phyloP scores from a whole-genome alignment of 92 coral and sea anemone genomes.

The Umimayanthus chanpuru region DNA sequence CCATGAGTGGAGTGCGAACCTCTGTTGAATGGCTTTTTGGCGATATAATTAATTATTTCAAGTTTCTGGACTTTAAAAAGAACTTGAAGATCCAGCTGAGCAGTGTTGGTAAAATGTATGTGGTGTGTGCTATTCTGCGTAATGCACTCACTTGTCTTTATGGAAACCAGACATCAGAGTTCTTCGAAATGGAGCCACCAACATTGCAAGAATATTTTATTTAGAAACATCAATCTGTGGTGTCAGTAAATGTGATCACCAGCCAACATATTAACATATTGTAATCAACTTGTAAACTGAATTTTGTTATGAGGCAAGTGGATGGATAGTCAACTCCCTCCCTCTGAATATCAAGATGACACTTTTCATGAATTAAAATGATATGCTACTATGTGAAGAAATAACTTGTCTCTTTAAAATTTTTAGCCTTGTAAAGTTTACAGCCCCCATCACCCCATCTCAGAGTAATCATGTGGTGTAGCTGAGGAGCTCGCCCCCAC shows the following conservation, averaged over 20 bases:
- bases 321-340: conserved; percentile 4
- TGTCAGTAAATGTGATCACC: neutral
- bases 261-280: neutral
- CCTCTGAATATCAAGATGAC: neutral
- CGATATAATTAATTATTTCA: too few species aligned
- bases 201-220: too few species aligned
- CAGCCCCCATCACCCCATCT: conserved; percentile 4
- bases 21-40: too few species aligned
- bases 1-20: too few species aligned
- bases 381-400: neutral
- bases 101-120: too few species aligned
- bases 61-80: too few species aligned
- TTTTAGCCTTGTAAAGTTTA: neutral
- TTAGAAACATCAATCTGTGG: neutral
- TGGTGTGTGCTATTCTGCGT: too few species aligned
- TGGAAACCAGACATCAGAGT: too few species aligned
- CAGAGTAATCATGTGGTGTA: neutral
- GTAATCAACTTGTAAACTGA: neutral
- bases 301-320: neutral
- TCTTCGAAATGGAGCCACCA: too few species aligned
- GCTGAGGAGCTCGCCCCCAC: neutral
- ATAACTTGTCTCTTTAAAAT: neutral
- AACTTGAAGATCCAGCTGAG: too few species aligned
- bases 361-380: conserved; percentile 1
- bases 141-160: too few species aligned